phyloP scores from a whole-genome alignment of 2,888 invertebrate genomes.

The Gryllus longicercus region DNA sequence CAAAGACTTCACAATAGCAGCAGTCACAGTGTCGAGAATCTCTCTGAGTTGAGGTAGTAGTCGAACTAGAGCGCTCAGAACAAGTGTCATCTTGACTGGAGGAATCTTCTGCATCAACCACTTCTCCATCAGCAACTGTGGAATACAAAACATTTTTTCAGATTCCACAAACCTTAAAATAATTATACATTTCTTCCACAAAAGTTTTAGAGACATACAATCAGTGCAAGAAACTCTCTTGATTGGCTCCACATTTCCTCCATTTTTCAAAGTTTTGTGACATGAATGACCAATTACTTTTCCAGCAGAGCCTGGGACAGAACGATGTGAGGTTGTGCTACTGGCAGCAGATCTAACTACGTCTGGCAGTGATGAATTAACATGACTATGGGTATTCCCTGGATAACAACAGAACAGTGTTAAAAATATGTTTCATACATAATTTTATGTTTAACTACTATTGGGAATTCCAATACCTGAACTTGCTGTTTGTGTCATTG shows the following conservation, averaged over 20 bases:
- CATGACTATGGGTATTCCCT: constrained; percentile 28
- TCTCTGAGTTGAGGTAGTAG: constrained; percentile 47
- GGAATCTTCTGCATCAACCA: constrained; percentile 37
- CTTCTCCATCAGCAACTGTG: constrained; percentile 33
- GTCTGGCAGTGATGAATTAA: constrained; percentile 36
- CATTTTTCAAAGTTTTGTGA: constrained; percentile 35
- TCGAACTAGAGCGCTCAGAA: constrained; percentile 50
- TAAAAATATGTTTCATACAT: no score
- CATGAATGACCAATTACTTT: constrained; percentile 35
- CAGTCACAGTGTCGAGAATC: constrained; percentile 63
- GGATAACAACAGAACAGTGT: no score
- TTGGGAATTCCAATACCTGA: constrained; percentile 3
- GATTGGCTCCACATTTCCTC: constrained; percentile 35
- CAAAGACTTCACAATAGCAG: constrained; percentile 78
- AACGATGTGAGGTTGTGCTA: constrained; percentile 28
- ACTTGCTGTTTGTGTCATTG: constrained; percentile 37
- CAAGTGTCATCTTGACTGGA: constrained; percentile 45
- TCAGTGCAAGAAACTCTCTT: constrained; percentile 38
- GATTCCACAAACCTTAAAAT: neutral
- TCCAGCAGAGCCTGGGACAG: constrained; percentile 25
- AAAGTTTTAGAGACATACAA: constrained; percentile 33
- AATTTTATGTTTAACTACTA: no score
- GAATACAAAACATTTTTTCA: neutral
- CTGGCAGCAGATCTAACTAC: constrained; percentile 37
- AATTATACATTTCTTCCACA: neutral